These are phyloP conservation scores for Halcyon senegalensis DNA, from an alignment of 2,113 vertebrate species.

Conservation along the genomic window DNA sequence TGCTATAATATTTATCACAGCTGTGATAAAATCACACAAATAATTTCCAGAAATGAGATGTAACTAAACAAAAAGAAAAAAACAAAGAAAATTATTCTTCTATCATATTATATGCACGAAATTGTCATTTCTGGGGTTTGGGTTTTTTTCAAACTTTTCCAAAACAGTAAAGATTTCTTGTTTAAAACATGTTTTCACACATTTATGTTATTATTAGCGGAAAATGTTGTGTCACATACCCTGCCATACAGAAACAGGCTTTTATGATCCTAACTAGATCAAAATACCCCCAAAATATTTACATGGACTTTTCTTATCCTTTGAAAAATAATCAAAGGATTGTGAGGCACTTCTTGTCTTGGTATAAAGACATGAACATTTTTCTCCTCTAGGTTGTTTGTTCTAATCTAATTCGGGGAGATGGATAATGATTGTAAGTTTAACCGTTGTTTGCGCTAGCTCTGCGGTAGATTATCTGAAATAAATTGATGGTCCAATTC, in stretches of 20 bases:
- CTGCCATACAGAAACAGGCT: background rate
- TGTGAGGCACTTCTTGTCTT: background rate
- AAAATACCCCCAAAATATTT: constrained; percentile 32
- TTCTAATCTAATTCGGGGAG: background rate
- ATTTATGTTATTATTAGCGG: background rate
- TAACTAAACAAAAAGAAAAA: background rate
- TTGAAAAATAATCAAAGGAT: constrained; percentile 11
- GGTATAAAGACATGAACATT: background rate
- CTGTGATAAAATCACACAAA: background rate
- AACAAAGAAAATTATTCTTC: background rate
- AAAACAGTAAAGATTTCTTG: background rate
- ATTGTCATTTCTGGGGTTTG: background rate
- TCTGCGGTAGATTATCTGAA: background rate
- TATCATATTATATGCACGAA: background rate
- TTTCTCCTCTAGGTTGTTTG: constrained; percentile 6
- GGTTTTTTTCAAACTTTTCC: background rate
- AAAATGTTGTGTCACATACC: background rate
- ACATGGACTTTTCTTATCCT: background rate
- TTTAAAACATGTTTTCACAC: background rate
- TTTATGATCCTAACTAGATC: background rate
- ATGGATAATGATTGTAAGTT: background rate
- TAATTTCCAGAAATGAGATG: background rate
- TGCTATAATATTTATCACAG: background rate
- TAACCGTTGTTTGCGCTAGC: background rate
- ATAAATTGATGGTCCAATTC: background rate